phyloP scores from a whole-genome alignment of 2,113 vertebrate genomes.

The Passerina amoena region DNA sequence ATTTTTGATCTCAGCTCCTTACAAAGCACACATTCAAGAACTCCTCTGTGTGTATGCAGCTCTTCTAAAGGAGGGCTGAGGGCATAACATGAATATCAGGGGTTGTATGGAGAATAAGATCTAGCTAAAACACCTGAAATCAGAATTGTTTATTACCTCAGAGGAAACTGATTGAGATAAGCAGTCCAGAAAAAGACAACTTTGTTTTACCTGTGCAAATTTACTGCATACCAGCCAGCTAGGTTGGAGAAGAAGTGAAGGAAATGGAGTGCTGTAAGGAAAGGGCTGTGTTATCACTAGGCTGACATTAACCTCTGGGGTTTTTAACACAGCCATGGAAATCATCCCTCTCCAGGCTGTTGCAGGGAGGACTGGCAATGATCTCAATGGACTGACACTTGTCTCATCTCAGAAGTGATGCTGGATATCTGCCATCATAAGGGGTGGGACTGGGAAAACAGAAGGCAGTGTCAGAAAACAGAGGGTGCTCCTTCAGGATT shows the following conservation, averaged over 20 bases:
- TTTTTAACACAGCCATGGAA: neutral
- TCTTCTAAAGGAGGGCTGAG: neutral
- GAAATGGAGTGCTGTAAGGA: neutral
- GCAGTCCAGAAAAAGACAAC: neutral
- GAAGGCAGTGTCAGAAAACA: neutral
- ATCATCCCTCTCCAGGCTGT: neutral
- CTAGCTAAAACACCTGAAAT: neutral
- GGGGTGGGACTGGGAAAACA: neutral
- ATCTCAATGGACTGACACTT: neutral
- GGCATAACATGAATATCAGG: neutral
- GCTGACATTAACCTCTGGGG: fast-evolving
- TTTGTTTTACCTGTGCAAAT: neutral
- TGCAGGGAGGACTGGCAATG: neutral
- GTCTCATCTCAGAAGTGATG: neutral
- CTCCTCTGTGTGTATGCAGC: neutral
- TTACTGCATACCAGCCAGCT: neutral
- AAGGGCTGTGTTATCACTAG: neutral
- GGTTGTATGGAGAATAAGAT: neutral
- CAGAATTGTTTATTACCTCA: neutral
- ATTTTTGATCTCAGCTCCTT: neutral
- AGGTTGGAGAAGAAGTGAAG: neutral
- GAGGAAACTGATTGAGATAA: neutral
- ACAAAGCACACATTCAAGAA: neutral
- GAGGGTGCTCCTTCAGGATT: neutral
- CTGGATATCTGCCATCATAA: neutral